Percentiles rank a stretch among this genome's conserved stretches.
phyloP scores from a whole-genome alignment of 2,797 vertebrate species.

The Bothrops alternatus region DNA sequence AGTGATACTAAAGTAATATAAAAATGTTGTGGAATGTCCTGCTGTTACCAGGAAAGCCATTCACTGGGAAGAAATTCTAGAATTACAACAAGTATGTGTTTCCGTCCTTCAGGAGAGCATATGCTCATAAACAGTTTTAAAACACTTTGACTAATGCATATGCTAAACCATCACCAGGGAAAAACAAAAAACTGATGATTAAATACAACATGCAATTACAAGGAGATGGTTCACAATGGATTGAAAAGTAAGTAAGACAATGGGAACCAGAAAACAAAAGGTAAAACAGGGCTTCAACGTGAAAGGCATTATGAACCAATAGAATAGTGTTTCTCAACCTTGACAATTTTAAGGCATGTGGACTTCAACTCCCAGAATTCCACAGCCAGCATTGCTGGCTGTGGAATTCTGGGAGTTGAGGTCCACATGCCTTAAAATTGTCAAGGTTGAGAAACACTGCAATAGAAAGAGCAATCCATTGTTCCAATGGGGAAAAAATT shows the following conservation, averaged over 20 bases:
- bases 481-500: neutral
- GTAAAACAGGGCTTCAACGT: neutral
- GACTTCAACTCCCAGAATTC: no score
- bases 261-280: neutral
- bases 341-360: no score
- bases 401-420: no score
- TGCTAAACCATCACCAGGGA: neutral
- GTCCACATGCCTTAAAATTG: no score
- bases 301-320: neutral
- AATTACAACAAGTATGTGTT: neutral
- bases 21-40: accelerated
- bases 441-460: no score
- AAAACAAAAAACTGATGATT: neutral
- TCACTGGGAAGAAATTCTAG: accelerated
- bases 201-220: neutral
- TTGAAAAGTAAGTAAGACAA: neutral
- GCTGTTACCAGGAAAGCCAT: neutral
- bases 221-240: neutral
- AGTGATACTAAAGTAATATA: neutral
- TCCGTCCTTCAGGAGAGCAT: neutral
- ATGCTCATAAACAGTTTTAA: neutral
- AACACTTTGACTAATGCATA: neutral
- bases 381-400: no score
- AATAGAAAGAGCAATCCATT: neutral
- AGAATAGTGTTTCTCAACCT: no score